These are phyloP conservation scores for Pachycephus smyrnensis DNA, from an alignment of 2,888 invertebrate species.

Conservation along the genomic window DNA sequence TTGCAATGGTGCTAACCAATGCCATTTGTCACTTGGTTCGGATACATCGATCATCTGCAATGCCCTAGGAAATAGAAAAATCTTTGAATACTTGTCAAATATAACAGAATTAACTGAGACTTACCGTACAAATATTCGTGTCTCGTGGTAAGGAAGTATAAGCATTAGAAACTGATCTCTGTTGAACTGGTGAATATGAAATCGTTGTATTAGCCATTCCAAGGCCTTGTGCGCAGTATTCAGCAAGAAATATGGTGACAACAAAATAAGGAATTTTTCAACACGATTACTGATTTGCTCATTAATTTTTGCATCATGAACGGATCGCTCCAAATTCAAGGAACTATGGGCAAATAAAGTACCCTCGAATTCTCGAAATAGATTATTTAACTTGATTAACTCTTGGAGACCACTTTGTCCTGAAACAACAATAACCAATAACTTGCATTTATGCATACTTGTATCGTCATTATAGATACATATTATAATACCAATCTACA, in stretches of 20 bases:
- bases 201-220: conserved; percentile 95
- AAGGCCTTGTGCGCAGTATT: conserved; percentile 89
- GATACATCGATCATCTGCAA: conserved; percentile 81
- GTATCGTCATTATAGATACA: background rate
- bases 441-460: background rate
- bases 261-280: conserved; percentile 79
- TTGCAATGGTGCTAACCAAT: conserved; percentile 81
- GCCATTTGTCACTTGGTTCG: conserved; percentile 75
- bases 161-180: conserved; percentile 82
- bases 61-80: conserved; percentile 64
- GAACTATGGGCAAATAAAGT: conserved; percentile 84
- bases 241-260: conserved; percentile 91
- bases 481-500: background rate
- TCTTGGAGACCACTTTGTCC: conserved; percentile 86
- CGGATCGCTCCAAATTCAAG: conserved; percentile 83
- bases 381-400: conserved; percentile 78
- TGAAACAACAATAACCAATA: conserved; percentile 44
- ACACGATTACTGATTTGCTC: conserved; percentile 80
- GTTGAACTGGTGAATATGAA: conserved; percentile 90
- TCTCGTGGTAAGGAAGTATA: conserved; percentile 93
- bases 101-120: background rate
- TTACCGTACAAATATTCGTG: conserved; percentile 84
- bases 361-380: conserved; percentile 79
- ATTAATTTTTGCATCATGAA: conserved; percentile 82
- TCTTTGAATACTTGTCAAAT: background rate